Percentiles rank a stretch among this genome's conserved stretches.
Evolutionary conservation across 2,113 vertebrate genomes (phyloP).

Genomic region (Montifringilla adamsi): DNA sequence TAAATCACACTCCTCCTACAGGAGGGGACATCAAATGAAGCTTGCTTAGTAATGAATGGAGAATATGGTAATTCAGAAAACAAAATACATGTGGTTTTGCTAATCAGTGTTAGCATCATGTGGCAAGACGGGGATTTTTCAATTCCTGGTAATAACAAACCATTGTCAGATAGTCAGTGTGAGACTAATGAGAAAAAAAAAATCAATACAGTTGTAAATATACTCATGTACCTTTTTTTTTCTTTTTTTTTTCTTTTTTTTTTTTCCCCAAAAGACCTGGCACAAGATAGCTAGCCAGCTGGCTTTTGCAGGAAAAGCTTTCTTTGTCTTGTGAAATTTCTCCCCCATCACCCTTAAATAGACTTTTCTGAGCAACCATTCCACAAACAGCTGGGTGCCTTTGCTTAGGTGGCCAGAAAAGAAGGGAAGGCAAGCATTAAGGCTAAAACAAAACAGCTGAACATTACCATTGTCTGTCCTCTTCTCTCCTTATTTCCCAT

Average conservation of each 20-base stretch:
- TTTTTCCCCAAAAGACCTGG: not conserved
- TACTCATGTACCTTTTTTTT: not conserved
- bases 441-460: constrained; percentile 33
- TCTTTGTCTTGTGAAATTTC: not conserved
- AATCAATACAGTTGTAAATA: not conserved
- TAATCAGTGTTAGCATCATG: not conserved
- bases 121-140: not conserved
- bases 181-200: not conserved
- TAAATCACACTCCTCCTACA: not conserved
- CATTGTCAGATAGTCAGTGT: not conserved
- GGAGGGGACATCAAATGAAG: not conserved
- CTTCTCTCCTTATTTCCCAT: constrained; percentile 1
- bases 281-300: not conserved
- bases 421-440: constrained; percentile 26
- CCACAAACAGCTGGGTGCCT: constrained; percentile 21
- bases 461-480: not conserved
- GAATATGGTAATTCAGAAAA: not conserved
- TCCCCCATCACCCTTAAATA: not conserved
- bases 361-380: not conserved
- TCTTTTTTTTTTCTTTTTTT: no score
- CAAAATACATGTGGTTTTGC: not conserved
- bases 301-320: constrained; percentile 14
- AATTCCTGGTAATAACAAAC: not conserved
- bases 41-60: not conserved
- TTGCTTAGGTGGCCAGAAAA: constrained; percentile 8